Conservation (phyloP, 2,888 invertebrate species). For the Archips xylosteana region DNA sequence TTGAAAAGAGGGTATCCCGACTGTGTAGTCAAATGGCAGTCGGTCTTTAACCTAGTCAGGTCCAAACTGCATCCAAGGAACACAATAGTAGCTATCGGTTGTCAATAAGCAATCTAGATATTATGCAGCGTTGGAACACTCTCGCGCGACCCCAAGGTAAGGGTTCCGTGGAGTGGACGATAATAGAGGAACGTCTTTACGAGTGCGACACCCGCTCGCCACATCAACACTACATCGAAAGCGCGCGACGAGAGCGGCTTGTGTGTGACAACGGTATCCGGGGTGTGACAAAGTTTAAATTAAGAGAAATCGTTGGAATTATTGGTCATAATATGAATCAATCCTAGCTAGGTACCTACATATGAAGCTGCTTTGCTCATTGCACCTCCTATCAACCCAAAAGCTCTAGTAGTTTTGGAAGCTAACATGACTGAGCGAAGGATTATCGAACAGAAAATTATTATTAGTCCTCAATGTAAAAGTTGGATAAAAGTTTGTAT, state of each 20-base stretch:
- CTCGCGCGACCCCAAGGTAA: constrained; percentile 63
- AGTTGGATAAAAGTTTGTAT: too few relatives aligned
- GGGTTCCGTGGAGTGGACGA: constrained; percentile 65
- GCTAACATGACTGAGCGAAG: too few relatives aligned
- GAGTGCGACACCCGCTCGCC: constrained; percentile 75
- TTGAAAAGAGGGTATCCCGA: too few relatives aligned
- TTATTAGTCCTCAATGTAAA: too few relatives aligned
- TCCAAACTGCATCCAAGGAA: background rate
- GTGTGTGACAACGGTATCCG: constrained; percentile 44
- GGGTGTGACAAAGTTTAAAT: background rate
- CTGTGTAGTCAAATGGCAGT: background rate
- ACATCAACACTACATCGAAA: constrained; percentile 73
- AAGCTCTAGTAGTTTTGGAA: too few relatives aligned
- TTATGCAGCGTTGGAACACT: constrained; percentile 53
- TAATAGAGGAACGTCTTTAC: constrained; percentile 80
- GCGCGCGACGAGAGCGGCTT: constrained; percentile 48
- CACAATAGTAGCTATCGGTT: constrained; percentile 15
- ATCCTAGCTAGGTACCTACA: too few relatives aligned
- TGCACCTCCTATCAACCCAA: too few relatives aligned
- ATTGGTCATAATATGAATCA: background rate
- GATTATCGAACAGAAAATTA: too few relatives aligned
- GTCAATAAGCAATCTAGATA: constrained; percentile 45
- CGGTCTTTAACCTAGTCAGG: background rate
- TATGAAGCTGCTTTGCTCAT: too few relatives aligned
- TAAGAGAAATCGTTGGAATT: background rate